phyloP scores from a whole-genome alignment of 2,888 invertebrate genomes.

The Acronicta aceris region DNA sequence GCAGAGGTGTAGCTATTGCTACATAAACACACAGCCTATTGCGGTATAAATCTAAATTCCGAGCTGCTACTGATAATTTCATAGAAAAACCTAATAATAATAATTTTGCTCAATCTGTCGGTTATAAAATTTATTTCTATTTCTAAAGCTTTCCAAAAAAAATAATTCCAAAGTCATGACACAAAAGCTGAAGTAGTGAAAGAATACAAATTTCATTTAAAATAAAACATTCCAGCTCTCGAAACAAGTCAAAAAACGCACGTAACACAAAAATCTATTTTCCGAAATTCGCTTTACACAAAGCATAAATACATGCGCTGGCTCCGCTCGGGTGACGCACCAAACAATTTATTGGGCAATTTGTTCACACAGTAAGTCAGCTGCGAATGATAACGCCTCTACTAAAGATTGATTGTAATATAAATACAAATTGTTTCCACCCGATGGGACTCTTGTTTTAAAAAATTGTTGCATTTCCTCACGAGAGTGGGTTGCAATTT shows the following conservation, averaged over 20 bases:
- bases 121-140: too few species aligned
- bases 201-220: too few species aligned
- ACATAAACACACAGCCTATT: too few species aligned
- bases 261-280: conserved; percentile 45
- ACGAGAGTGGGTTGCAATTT: conserved; percentile 41
- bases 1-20: too few species aligned
- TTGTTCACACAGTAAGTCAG: conserved; percentile 71
- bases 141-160: too few species aligned
- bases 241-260: conserved; percentile 5
- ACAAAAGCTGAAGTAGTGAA: too few species aligned
- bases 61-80: too few species aligned
- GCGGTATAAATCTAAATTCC: too few species aligned
- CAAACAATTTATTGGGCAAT: conserved; percentile 71
- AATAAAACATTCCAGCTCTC: not conserved
- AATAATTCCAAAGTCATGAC: too few species aligned
- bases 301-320: conserved; percentile 46
- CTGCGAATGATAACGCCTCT: conserved; percentile 69
- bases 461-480: conserved; percentile 52
- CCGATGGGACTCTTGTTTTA: conserved; percentile 26
- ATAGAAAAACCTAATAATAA: too few species aligned
- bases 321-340: conserved; percentile 57
- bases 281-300: conserved; percentile 38
- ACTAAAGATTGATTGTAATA: conserved; percentile 64
- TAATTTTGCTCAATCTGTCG: too few species aligned
- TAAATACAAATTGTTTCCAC: conserved; percentile 57